These are phyloP conservation scores for Heliconius hermathena DNA, from an alignment of 1,140 invertebrate genomes.

Conservation along the genomic window DNA sequence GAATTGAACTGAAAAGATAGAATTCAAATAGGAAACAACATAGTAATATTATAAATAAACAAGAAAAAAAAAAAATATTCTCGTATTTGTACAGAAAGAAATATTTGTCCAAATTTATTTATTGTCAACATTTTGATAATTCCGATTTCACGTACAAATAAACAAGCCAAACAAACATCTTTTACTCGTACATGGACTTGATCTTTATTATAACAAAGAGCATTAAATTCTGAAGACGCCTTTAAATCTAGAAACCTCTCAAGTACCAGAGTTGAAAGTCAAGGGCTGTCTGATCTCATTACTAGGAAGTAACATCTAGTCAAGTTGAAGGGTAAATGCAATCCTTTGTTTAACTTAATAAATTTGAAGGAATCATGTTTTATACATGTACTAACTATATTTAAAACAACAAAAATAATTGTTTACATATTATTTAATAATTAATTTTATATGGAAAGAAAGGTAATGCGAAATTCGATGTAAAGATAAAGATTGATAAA, in stretches of 20 bases:
- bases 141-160: background rate
- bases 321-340: slow-evolving; percentile 63
- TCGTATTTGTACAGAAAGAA: background rate
- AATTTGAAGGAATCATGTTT: slow-evolving; percentile 21
- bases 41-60: too few relatives aligned
- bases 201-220: background rate
- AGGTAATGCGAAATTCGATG: too few relatives aligned
- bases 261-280: slow-evolving; percentile 62
- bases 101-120: background rate
- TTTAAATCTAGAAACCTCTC: slow-evolving; percentile 52
- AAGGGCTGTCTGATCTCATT: slow-evolving; percentile 66
- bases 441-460: too few relatives aligned
- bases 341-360: background rate
- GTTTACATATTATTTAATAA: too few relatives aligned
- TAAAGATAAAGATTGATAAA: too few relatives aligned
- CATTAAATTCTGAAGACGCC: slow-evolving; percentile 37
- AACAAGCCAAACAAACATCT: background rate
- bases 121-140: background rate
- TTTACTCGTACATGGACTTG: background rate
- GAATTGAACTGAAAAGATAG: too few relatives aligned
- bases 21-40: too few relatives aligned
- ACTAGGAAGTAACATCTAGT: slow-evolving; percentile 52
- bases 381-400: too few relatives aligned
- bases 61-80: too few relatives aligned
- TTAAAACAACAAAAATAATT: too few relatives aligned